Base-by-base conservation (phyloP, 2,888 invertebrate genomes). In the Athalia cordata region DNA sequence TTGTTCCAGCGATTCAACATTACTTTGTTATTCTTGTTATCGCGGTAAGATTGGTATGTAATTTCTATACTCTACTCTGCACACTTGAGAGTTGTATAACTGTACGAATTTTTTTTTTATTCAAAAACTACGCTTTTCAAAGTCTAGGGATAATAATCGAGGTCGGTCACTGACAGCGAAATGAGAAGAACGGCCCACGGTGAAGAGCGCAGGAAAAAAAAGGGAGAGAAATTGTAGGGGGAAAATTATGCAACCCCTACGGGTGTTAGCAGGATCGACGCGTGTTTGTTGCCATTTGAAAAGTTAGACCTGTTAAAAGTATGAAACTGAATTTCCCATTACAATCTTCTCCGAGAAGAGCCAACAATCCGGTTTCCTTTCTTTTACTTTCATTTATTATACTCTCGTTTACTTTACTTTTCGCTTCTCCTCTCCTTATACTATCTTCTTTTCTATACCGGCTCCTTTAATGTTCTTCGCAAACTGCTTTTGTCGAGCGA, bases 401-500 rank as follows among this genome's bases (percentile, higher is more conserved):
- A 43, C n/a, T 65, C 43, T 43, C 13, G 5, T 6, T 29, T 29
- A 29, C 29, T 29, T 29, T 29, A 29, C 29, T 29, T 29, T 49
- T 13, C 6, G 47, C 49, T 64, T 15, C n/a, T 9, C 59, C 59
- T n/a, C 13, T n/a, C 59, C 4, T 49, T 66, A 47, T 9, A 61
- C 13, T 13, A 13, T 7, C 43, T 43, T 65, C 29, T 43, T 47
- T 11, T 6, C 29, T 29, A 29, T 29, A 29, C 55, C 62, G 47
- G 72, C 59, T 57, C 72, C 29, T 59, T 72, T 75, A 75, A 75
- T 75, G 75, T 64, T 75, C 75, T 75, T 75, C 75, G 72, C 29
- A 75, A 75, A 75, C 75, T 75, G 75, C 75, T 15, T 62, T 75
- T 49, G 75, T 75, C 75, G 75, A 75, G 75, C 61, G 67, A 75